Conservation (phyloP, 2,797 vertebrate species). For the Semotilus atromaculatus region DNA sequence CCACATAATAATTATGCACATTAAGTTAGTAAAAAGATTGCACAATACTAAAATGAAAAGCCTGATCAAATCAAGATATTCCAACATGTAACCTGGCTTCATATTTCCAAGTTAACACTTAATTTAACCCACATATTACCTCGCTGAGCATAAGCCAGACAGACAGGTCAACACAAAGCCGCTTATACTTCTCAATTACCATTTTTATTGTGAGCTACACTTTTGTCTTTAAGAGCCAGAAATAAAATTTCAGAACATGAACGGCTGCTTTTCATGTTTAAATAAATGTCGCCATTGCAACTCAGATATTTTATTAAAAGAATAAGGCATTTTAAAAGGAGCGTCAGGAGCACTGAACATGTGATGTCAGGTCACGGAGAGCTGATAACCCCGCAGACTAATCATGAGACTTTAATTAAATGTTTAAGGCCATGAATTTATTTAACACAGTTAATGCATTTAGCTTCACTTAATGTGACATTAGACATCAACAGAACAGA, state of each 20-base stretch:
- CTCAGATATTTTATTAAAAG: background rate
- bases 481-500: conserved; percentile 12
- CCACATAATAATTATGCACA: background rate
- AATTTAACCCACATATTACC: background rate
- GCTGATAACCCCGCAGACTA: conserved; percentile 7
- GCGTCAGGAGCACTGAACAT: background rate
- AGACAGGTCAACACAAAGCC: background rate
- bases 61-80: background rate
- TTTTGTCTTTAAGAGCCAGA: background rate
- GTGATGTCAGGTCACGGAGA: background rate
- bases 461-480: conserved; percentile 7
- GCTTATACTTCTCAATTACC: background rate
- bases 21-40: background rate
- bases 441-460: conserved; percentile 2
- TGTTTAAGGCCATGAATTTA: conserved; percentile 23
- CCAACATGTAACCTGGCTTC: background rate
- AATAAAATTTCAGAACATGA: background rate
- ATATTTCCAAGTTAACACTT: background rate
- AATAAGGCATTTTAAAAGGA: too few relatives aligned
- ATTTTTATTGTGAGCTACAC: background rate
- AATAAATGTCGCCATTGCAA: background rate
- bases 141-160: background rate
- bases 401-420: conserved; percentile 20
- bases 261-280: background rate
- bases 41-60: background rate